These are phyloP conservation scores for Haliclona indistincta DNA, from an alignment of 37 sponge, comb jelly and placozoan species.

Conservation along the genomic window DNA sequence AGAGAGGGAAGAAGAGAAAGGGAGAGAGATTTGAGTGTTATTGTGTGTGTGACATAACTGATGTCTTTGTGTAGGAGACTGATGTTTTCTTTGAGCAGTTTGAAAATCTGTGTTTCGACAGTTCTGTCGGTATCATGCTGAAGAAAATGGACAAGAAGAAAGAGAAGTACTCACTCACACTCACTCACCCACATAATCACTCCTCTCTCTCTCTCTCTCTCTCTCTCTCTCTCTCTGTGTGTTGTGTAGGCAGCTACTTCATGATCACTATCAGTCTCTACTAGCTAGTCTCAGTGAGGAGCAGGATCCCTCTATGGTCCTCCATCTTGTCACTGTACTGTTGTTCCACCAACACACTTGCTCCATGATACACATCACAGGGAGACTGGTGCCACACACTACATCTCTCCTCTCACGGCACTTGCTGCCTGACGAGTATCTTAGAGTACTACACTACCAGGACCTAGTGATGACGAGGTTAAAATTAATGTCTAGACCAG, in stretches of 20 bases:
- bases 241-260: slow-evolving; percentile 66
- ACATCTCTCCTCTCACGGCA: slow-evolving; percentile 59
- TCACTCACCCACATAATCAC: too few relatives aligned
- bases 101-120: slow-evolving; percentile 48
- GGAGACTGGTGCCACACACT: slow-evolving; percentile 79
- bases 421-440: too few relatives aligned
- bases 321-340: slow-evolving; percentile 77
- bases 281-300: slow-evolving; percentile 68
- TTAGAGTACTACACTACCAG: too few relatives aligned
- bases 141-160: slow-evolving; percentile 89
- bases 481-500: too few relatives aligned
- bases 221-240: too few relatives aligned
- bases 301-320: slow-evolving; percentile 76
- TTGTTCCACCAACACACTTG: slow-evolving; percentile 82
- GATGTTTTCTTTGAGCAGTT: slow-evolving; percentile 63
- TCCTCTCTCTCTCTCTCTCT: too few relatives aligned
- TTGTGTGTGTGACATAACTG: background rate
- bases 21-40: slow-evolving; percentile 20
- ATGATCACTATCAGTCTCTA: slow-evolving; percentile 72
- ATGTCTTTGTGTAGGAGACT: slow-evolving; percentile 32
- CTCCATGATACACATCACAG: slow-evolving; percentile 79
- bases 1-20: slow-evolving; percentile 35
- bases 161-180: slow-evolving; percentile 60
- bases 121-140: slow-evolving; percentile 74
- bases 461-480: too few relatives aligned